A percentile compares a stretch with the other conserved stretches of the same genome.
phyloP scores from a whole-genome alignment of 2,888 invertebrate genomes.

The Sphinx pinastri region DNA sequence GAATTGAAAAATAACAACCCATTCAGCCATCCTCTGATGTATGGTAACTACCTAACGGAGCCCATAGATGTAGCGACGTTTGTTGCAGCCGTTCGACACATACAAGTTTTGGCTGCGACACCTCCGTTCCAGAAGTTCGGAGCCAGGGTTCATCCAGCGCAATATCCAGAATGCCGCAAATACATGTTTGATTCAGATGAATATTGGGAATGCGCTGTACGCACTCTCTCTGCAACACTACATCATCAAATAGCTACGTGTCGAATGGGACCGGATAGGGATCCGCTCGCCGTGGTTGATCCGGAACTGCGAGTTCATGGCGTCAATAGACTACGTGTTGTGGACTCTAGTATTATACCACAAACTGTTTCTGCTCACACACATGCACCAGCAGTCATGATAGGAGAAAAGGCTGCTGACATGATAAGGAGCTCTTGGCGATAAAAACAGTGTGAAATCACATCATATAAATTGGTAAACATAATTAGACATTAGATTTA shows the following conservation, averaged over 20 bases:
- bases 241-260: conserved; percentile 87
- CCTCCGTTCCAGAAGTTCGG: conserved; percentile 80
- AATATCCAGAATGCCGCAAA: conserved; percentile 85
- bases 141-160: conserved; percentile 77
- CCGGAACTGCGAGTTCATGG: conserved; percentile 81
- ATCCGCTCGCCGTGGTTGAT: conserved; percentile 86
- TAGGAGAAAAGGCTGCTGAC: conserved; percentile 83
- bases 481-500: not conserved
- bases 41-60: conserved; percentile 87
- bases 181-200: conserved; percentile 79
- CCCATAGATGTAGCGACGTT: conserved; percentile 85
- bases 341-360: conserved; percentile 82
- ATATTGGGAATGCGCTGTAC: conserved; percentile 87
- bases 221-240: conserved; percentile 84
- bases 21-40: conserved; percentile 85
- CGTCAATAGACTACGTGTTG: conserved; percentile 74
- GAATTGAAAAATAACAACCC: conserved; percentile 86
- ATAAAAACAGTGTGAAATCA: not conserved
- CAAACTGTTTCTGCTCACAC: conserved; percentile 82
- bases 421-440: conserved; percentile 78
- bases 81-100: conserved; percentile 83
- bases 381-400: conserved; percentile 83
- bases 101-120: conserved; percentile 75
- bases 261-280: conserved; percentile 86
- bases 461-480: not conserved